phyloP scores from a whole-genome alignment of 1,140 invertebrate species.

The Thereuonema tuberculata region DNA sequence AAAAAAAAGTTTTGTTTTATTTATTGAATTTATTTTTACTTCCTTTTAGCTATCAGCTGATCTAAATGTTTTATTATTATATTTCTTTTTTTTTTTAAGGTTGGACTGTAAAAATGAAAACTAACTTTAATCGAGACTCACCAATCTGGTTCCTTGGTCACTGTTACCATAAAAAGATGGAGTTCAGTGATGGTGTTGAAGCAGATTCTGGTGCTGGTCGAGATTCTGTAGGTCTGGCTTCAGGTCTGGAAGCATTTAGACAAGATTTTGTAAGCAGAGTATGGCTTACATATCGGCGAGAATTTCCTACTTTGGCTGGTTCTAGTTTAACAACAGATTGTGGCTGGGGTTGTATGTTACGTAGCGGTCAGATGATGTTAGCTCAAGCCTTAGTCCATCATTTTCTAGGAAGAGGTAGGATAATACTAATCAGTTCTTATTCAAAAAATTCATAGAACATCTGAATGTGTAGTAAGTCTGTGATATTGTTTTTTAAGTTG shows the following conservation, averaged over 20 bases:
- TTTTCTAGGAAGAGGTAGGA: conserved; percentile 53
- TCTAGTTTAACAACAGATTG: conserved; percentile 65
- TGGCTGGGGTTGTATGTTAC: conserved; percentile 79
- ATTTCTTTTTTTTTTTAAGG: conserved; percentile 31
- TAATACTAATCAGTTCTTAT: conserved; percentile 17
- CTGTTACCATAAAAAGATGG: conserved; percentile 59
- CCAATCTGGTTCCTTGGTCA: conserved; percentile 67
- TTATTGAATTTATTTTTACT: too few relatives aligned
- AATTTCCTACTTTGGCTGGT: conserved; percentile 60
- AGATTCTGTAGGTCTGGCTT: too few relatives aligned
- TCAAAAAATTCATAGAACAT: background rate
- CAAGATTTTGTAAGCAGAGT: conserved; percentile 58
- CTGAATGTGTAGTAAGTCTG: background rate
- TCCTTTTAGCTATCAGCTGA: too few relatives aligned
- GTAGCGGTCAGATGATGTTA: conserved; percentile 75
- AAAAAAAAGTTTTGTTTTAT: too few relatives aligned
- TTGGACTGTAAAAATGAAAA: conserved; percentile 62
- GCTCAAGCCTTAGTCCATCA: conserved; percentile 62
- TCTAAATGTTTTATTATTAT: too few relatives aligned
- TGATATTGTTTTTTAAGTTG: background rate
- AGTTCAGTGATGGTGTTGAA: too few relatives aligned
- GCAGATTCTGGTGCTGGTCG: background rate
- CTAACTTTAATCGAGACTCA: conserved; percentile 69
- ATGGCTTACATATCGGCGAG: conserved; percentile 68
- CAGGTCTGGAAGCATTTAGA: conserved; percentile 63